phyloP scores from a whole-genome alignment of 2,113 vertebrate species.

The Petromus typicus region DNA sequence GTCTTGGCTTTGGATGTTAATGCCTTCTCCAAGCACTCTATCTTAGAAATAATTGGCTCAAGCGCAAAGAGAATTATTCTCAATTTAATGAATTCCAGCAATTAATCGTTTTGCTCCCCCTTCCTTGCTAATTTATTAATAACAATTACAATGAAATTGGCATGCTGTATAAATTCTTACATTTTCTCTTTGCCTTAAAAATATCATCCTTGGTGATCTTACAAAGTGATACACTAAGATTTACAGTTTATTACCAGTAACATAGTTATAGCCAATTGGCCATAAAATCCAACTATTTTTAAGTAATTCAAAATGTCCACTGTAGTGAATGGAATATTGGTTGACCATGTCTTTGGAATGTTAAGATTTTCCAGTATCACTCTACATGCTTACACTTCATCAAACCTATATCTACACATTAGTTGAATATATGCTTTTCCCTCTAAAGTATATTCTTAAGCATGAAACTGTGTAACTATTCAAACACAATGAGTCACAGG shows the following conservation, averaged over 20 bases:
- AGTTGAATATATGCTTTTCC: not conserved
- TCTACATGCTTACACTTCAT: conserved; percentile 38
- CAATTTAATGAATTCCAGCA: conserved; percentile 88
- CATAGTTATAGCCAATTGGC: conserved; percentile 84
- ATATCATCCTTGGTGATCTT: conserved; percentile 79
- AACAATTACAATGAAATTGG: conserved; percentile 87
- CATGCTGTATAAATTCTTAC: conserved; percentile 86
- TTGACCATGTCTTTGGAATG: conserved; percentile 70
- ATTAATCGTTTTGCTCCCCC: conserved; percentile 85
- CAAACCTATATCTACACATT: conserved; percentile 24
- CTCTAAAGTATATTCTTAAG: not conserved
- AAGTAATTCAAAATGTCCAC: conserved; percentile 84
- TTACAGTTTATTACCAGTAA: conserved; percentile 86
- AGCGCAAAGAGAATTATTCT: conserved; percentile 85
- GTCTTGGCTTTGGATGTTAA: conserved; percentile 81
- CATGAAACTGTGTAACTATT: not conserved
- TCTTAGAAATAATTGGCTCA: conserved; percentile 84
- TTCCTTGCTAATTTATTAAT: conserved; percentile 89
- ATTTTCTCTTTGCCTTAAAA: conserved; percentile 87
- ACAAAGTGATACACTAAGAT: conserved; percentile 85
- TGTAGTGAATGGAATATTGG: conserved; percentile 80
- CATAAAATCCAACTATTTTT: conserved; percentile 87
- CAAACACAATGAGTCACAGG: not conserved
- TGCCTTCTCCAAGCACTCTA: conserved; percentile 77
- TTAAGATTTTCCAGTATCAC: conserved; percentile 61